phyloP scores from a whole-genome alignment of 2,797 vertebrate species.

The Phoxinus dragarum region DNA sequence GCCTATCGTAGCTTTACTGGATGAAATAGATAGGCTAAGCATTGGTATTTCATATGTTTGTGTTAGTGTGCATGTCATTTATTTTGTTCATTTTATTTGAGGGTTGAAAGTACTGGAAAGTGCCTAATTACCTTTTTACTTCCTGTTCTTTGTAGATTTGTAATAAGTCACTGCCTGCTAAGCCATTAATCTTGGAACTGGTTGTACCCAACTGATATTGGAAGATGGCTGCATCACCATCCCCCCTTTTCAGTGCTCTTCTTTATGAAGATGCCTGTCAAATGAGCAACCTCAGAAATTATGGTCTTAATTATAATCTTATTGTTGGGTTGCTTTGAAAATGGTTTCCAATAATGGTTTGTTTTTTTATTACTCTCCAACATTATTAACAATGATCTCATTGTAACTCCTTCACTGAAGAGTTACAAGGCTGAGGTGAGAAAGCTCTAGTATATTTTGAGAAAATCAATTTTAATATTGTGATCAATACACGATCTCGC shows the following conservation, averaged over 20 bases:
- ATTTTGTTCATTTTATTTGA: neutral
- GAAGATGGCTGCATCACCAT: neutral
- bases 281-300: slow-evolving; percentile 45
- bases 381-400: slow-evolving; percentile 67
- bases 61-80: neutral
- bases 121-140: neutral
- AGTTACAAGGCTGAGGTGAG: slow-evolving; percentile 51
- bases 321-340: slow-evolving; percentile 55
- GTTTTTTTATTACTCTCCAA: slow-evolving; percentile 66
- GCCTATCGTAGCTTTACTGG: neutral
- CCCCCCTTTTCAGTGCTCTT: neutral
- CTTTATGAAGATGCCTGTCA: slow-evolving; percentile 39
- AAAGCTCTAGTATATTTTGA: slow-evolving; percentile 64
- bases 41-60: neutral
- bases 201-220: neutral
- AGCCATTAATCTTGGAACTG: slow-evolving; percentile 3
- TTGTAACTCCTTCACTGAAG: slow-evolving; percentile 49
- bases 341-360: slow-evolving; percentile 63
- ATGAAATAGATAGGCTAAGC: neutral
- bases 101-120: neutral
- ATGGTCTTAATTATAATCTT: slow-evolving; percentile 66
- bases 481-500: slow-evolving; percentile 70
- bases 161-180: neutral
- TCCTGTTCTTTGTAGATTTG: neutral
- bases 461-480: slow-evolving; percentile 75